Percentiles rank a stretch among this genome's conserved stretches.
Conservation (phyloP, 2,113 vertebrate genomes). For the Aptenodytes patagonicus region DNA sequence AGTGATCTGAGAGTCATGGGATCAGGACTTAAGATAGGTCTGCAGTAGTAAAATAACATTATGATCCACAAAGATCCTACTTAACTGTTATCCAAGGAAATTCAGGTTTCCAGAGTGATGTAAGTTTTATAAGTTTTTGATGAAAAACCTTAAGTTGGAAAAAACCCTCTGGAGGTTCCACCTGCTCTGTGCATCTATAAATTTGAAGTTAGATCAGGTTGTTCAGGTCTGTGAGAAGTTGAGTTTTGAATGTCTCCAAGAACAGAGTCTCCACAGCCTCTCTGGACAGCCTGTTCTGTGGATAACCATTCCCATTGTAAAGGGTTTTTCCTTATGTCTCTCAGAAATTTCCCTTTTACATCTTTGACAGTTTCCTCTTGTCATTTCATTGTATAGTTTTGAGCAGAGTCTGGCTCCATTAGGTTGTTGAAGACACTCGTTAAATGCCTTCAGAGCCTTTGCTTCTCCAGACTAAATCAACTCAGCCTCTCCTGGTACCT, state of each 20-base stretch:
- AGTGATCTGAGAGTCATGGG: not conserved
- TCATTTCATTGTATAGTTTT: not conserved
- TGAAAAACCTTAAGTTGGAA: not conserved
- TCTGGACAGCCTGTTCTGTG: not conserved
- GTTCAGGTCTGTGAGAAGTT: not conserved
- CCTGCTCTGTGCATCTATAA: not conserved
- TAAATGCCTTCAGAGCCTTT: not conserved
- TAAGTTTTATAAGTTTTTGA: not conserved
- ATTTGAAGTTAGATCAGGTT: not conserved
- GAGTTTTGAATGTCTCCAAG: not conserved
- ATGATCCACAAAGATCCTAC: not conserved
- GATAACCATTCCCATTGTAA: not conserved
- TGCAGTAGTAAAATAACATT: not conserved
- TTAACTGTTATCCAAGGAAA: not conserved
- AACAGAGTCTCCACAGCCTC: too few species aligned
- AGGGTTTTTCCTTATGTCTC: not conserved
- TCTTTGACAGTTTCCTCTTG: not conserved
- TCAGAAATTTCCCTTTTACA: not conserved
- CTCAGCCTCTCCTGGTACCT: fast-evolving
- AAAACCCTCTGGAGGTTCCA: not conserved
- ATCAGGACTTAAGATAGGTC: not conserved
- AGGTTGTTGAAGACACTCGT: not conserved
- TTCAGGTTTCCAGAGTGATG: not conserved
- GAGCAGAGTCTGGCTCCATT: not conserved
- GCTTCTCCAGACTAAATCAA: not conserved